A percentile compares a stretch with the other conserved stretches of the same genome.
Evolutionary conservation across 2,113 vertebrate species (phyloP).

Genomic region (Formicarius rufipectus): DNA sequence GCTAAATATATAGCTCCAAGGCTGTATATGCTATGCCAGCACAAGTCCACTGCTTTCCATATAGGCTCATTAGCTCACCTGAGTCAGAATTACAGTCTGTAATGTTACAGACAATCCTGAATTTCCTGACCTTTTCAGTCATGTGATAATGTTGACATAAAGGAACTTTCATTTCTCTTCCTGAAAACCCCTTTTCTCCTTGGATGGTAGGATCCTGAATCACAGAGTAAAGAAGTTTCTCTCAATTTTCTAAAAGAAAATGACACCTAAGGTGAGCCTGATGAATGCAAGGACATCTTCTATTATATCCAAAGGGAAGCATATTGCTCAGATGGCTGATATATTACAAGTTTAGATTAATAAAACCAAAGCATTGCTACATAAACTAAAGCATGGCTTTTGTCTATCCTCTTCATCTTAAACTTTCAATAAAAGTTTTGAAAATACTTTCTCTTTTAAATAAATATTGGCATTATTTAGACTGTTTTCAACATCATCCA

Average conservation of each 20-base stretch:
- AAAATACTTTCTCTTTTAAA: background rate
- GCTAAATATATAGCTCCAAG: background rate
- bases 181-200: conserved; percentile 17
- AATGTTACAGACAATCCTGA: background rate
- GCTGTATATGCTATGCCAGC: background rate
- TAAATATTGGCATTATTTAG: background rate
- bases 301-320: background rate
- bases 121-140: conserved; percentile 21
- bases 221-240: background rate
- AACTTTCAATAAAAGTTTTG: background rate
- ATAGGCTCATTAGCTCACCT: background rate
- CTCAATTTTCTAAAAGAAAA: background rate
- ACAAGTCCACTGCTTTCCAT: background rate
- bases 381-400: background rate
- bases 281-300: background rate
- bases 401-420: background rate
- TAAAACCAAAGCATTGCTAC: background rate
- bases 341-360: background rate
- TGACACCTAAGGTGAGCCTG: background rate
- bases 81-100: background rate
- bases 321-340: background rate
- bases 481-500: background rate
- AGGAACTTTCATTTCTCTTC: conserved; percentile 18
- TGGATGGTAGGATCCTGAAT: background rate
- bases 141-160: conserved; percentile 30